Conservation (phyloP, 2,888 invertebrate genomes). For the Stomorhina lunata region DNA sequence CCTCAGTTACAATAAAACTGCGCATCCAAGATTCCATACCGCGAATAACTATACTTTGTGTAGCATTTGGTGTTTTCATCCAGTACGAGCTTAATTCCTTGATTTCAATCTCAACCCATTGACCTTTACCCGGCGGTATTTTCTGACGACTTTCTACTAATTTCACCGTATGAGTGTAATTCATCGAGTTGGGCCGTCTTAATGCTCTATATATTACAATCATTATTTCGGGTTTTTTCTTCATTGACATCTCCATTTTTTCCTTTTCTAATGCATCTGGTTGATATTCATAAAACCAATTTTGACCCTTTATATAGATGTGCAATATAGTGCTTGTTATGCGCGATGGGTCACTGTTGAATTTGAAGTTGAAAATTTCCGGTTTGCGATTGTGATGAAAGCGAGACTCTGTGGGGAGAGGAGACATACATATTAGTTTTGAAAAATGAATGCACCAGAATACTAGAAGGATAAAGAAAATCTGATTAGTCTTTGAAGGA, state of each 20-base stretch:
- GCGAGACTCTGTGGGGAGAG: constrained; percentile 70
- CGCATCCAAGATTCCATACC: constrained; percentile 84
- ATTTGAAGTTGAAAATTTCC: constrained; percentile 76
- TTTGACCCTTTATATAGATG: constrained; percentile 76
- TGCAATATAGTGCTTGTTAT: constrained; percentile 76
- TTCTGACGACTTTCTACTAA: constrained; percentile 74
- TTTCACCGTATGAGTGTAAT: constrained; percentile 74
- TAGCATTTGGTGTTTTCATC: constrained; percentile 87
- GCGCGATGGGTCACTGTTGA: constrained; percentile 73
- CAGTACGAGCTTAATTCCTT: constrained; percentile 88
- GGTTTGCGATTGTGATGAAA: constrained; percentile 75
- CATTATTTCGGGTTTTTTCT: constrained; percentile 71
- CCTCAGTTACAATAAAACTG: constrained; percentile 61
- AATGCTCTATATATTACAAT: constrained; percentile 74
- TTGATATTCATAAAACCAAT: constrained; percentile 75
- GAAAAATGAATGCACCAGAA: no score
- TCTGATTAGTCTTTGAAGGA: no score
- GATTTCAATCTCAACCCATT: constrained; percentile 88
- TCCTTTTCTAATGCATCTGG: constrained; percentile 67
- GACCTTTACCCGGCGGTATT: constrained; percentile 76
- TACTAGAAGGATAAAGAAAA: no score
- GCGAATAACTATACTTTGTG: constrained; percentile 88
- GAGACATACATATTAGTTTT: no score
- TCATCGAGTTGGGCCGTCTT: constrained; percentile 70
- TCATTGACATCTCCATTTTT: constrained; percentile 44